phyloP scores from a whole-genome alignment of 2,797 vertebrate genomes.

The Molossus alvarezi region DNA sequence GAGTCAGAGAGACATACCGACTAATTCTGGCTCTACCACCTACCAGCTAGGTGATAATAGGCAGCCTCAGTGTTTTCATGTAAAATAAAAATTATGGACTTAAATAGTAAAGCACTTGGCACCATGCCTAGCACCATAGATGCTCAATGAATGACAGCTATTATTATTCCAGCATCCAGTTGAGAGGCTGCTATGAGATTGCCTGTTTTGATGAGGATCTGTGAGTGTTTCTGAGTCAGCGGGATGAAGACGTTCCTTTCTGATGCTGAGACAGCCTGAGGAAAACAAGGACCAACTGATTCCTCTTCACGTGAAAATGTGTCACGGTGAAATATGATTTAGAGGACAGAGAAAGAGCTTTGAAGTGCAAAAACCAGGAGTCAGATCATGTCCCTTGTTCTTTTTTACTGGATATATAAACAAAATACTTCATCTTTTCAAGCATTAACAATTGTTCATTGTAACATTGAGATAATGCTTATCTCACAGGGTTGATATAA shows the following conservation, averaged over 20 bases:
- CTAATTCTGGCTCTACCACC: not conserved
- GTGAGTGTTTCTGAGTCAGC: not conserved
- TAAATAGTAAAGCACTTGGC: constrained; percentile 35
- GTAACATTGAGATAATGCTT: not conserved
- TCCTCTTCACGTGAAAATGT: not conserved
- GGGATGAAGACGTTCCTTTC: not conserved
- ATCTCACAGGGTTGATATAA: not conserved
- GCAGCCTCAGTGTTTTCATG: not conserved
- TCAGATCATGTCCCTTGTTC: not conserved
- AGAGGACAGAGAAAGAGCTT: not conserved
- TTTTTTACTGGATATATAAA: not conserved
- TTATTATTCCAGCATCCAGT: not conserved
- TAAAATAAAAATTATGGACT: not conserved
- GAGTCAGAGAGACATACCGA: not conserved
- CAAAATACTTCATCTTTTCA: constrained; percentile 7
- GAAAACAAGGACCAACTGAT: not conserved
- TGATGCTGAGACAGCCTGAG: not conserved
- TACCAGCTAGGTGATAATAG: not conserved
- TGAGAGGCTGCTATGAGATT: not conserved
- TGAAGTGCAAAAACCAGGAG: not conserved
- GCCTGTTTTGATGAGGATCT: not conserved
- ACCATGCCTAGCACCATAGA: not conserved
- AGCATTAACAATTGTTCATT: not conserved
- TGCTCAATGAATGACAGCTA: not conserved
- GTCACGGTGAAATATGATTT: not conserved